Evolutionary conservation across 2,113 vertebrate species (phyloP).

Genomic region (Pitta sordida): DNA sequence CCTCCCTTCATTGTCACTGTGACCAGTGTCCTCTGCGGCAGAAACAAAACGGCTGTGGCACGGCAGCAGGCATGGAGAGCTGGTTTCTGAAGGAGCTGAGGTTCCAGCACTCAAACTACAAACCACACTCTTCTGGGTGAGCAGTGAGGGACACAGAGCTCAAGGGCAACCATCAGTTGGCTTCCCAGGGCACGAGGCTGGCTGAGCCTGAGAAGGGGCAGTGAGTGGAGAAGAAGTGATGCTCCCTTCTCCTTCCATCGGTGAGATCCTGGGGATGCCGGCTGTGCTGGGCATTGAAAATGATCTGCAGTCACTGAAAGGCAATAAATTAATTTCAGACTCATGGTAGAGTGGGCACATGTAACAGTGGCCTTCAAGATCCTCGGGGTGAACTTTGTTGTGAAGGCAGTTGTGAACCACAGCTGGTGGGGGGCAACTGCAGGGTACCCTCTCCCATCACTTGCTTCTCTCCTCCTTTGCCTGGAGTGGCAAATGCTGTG

Average conservation of each 20-base stretch:
- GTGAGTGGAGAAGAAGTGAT: accelerated
- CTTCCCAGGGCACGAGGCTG: background rate
- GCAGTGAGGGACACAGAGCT: background rate
- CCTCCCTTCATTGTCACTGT: background rate
- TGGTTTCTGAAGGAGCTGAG: background rate
- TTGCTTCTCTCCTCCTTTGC: background rate
- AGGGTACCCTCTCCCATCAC: background rate
- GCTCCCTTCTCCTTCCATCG: accelerated
- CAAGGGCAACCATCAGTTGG: background rate
- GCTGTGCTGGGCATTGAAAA: background rate
- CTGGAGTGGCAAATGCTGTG: background rate
- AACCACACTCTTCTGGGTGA: background rate
- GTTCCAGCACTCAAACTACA: background rate
- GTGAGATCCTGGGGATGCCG: background rate
- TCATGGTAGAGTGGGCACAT: accelerated
- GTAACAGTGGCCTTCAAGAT: background rate
- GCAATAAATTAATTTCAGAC: background rate
- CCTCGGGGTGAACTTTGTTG: background rate
- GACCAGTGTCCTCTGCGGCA: background rate
- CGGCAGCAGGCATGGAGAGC: accelerated
- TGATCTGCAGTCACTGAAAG: background rate
- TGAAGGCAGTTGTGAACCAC: background rate
- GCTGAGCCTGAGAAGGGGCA: background rate
- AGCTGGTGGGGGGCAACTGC: background rate
- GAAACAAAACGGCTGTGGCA: background rate